Evolutionary conservation across 92 coral and sea anemone genomes (phyloP), one percentile per base, ranked within the genome.

Genomic region (Virgularia gustaviana): DNA sequence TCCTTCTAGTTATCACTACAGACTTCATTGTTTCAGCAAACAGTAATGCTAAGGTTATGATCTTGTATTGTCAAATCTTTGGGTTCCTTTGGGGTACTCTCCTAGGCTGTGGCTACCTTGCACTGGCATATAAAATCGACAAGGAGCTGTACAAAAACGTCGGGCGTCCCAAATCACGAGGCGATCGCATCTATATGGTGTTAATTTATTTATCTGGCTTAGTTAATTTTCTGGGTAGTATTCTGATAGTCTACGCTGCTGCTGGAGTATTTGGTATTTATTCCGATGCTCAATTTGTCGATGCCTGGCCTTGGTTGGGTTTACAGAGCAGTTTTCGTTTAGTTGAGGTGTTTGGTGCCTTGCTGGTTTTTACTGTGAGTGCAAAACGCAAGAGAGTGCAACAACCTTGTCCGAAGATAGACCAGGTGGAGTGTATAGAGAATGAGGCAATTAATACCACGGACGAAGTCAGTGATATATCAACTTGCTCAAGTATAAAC

Each of bases 231-330:
- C 39, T 82, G 36, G 80, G 85, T 31, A 83, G 84, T 42, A 63
- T 73, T 11, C 84, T 86, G n/a, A 86, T 86, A 81, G n/a, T 84
- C 32, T 91, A 91, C 71, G 79, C 96, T 2, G 83, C 81, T 24
- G 80, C 65, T 0, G 87, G 96, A 3, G 96, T 89, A 11, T 91
- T 91, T 68, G 97, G 97, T 0, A 87, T 91, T 49, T 91, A 86
- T 72, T 65, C 96, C 29, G 88, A 82, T 44, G 84, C 79, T 1
- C 71, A 67, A 16, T 91, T 89, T 57, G 97, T 91, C 35, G 90
- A 86, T 5, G 91, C 96, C 0, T 91, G 97, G 97, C 89, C 80
- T 41, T 91, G 97, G 97, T 91, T 73, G 63, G 72, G 74, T 0
- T 52, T 91, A n/a, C 97, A 91, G 55, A 88, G 96, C 5, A 58